A percentile compares a stretch with the other conserved stretches of the same genome.
These are phyloP conservation scores for Microcebus ravelobensis DNA, from an alignment of 2,113 vertebrate genomes.

Conservation along the genomic window DNA sequence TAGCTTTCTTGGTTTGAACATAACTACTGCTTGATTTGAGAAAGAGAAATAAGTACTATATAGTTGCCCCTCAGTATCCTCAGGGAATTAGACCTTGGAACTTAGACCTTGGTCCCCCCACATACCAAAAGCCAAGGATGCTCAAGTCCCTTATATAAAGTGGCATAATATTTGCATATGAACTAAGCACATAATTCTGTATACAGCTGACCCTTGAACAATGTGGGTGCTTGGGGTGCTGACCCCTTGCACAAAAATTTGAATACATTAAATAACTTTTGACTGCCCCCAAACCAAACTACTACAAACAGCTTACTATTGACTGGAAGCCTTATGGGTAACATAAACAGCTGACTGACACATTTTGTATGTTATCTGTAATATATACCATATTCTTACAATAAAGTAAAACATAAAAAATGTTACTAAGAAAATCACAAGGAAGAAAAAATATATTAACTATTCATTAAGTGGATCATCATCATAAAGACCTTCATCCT, in stretches of 20 bases:
- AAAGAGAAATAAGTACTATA: constrained; percentile 22
- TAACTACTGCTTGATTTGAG: constrained; percentile 18
- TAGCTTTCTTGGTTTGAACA: constrained; percentile 14
- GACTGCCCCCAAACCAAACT: background rate
- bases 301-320: background rate
- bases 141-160: background rate
- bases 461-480: background rate
- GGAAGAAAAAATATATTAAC: background rate
- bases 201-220: background rate
- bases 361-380: background rate
- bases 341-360: background rate
- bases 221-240: background rate
- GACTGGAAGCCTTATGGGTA: background rate
- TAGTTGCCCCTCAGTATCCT: background rate
- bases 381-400: background rate
- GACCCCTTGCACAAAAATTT: background rate
- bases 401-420: background rate
- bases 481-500: background rate
- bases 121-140: background rate
- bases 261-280: background rate
- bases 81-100: background rate
- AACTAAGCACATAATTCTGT: background rate
- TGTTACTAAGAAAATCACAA: background rate
- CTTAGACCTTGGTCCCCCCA: too few species aligned
- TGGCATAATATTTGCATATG: background rate